Base-by-base conservation (phyloP, 1,140 invertebrate species). In the Zophobas atratus region DNA sequence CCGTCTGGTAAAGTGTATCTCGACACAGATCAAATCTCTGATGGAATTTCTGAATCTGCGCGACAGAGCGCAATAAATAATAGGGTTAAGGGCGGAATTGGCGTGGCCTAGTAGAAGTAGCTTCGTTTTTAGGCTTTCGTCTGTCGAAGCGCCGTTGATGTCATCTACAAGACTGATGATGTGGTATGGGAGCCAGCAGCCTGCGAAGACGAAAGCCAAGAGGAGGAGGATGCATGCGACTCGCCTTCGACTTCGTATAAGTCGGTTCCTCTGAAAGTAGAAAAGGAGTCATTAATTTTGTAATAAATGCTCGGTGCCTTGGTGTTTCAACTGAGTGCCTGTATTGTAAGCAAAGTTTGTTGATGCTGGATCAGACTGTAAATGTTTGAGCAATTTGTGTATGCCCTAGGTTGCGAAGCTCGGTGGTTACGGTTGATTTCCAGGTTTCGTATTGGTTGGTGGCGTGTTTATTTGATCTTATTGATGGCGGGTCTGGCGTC, bases 61-160 rank as follows among this genome's bases (percentile, higher is more conserved):
- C 35, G 94, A 96, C 90, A 97, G 94, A 81, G 96, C 91, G 83
- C 95, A 96, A 85, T 97, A 97, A 2, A 97, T 92, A 53, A 97
- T 91, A 0, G 96, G 96, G 86, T 97, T 97, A 79, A 96, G 91
- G 38, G 94, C 95, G 4, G 93, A 95, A 86, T 96, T 96, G 1
- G 92, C 90, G 83, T 96, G 94, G 77, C 93, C 90, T 70, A 91
- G 83, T 1, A 91, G 84, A 35, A 91, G 83, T 4, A 89, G 87
- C 73, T 90, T 90, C 0, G 87, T 88, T 53, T 88, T 75, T 6
- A 89, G 84, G 8, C 87, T 60, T 38, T 35, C 56, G 46, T 79
- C 85, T 70, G 1, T 86, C 85, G n/a, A 87, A 85, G 5, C 88
- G 87, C 8, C 20, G 20, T 20, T 20, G 20, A 92, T 88, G 82